Base-by-base conservation (phyloP, 2,113 vertebrate genomes). In the Daubentonia madagascariensis region DNA sequence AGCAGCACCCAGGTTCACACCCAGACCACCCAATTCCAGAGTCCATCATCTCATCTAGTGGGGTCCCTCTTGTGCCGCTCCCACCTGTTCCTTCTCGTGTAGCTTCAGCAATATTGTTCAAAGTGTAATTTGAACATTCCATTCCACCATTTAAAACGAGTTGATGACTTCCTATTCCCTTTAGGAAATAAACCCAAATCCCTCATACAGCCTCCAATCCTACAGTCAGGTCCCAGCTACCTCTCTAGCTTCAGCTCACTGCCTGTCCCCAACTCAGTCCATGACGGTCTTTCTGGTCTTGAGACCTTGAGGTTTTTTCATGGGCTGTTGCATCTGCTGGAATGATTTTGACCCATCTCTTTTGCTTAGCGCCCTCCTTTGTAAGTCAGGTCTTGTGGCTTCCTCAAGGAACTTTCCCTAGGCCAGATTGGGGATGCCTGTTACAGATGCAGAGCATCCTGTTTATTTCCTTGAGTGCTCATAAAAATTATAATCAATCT, bases 41-140 rank as follows among this genome's bases (percentile, higher is more conserved):
- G 25, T 3, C 35, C 72, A 1, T 43, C 72, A 1, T 43, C 52
- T 25, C 25, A 48, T 18, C 23, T 8, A 9, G 7, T 25, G 54
- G 1, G 1, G 1, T 0, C 18, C 0, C 9, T 28, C 14, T 16
- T 13, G 13, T 28, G 1, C 32, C 32, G 14, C 17, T 59, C 14
- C 8, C 6, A 12, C 28, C n/a, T 25, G 1, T 3, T 61, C 45
- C 86, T 89, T 14, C 35, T 0, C 59, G 28, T 8, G 13, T 23
- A 68, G 1, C 1, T 32, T 12, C 20, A 76, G 61, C 9, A 20
- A 17, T 13, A 4, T 54, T 91, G 67, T 32, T 9, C 30, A 43
- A 18, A 57, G 13, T 22, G 8, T 14, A 61, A 2, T 65, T 43
- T 79, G n/a, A 75, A 54, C 16, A 48, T 57, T 40, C 68, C 40